Evolutionary conservation across 2,888 invertebrate species (phyloP), one percentile per base, ranked within the genome.

Genomic region (Molorchus minor): DNA sequence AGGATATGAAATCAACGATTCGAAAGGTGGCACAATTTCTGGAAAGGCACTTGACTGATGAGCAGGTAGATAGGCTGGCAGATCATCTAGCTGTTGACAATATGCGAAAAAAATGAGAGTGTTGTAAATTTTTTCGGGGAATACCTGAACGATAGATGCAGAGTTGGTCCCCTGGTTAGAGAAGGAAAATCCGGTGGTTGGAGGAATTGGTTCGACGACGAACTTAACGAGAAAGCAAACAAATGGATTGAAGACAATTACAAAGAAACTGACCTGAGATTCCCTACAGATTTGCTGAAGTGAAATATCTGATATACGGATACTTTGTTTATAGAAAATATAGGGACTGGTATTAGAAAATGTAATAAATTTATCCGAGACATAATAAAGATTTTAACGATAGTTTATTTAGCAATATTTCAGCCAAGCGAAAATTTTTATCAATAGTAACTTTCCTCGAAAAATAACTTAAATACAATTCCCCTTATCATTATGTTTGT

Each of bases 231-330:
- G 8, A 45, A 25, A 16, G 25, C 45, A 2, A 30, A 45, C 17
- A 45, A 45, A 2, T 45, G 45, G 45, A 45, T 45, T n/a, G 17
- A 45, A 16, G 16, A 25, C 4, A 45, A n/a, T n/a, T n/a, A n/a
- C n/a, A n/a, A n/a, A n/a, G n/a, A n/a, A n/a, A n/a, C n/a, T n/a
- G n/a, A n/a, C n/a, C n/a, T n/a, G n/a, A n/a, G n/a, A n/a, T n/a
- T n/a, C n/a, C n/a, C n/a, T n/a, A n/a, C n/a, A n/a, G n/a, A n/a
- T n/a, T n/a, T n/a, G n/a, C n/a, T n/a, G n/a, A n/a, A n/a, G n/a
- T n/a, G n/a, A n/a, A n/a, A n/a, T n/a, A n/a, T n/a, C n/a, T n/a
- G n/a, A n/a, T n/a, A n/a, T n/a, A n/a, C n/a, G n/a, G n/a, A n/a
- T n/a, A n/a, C n/a, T n/a, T n/a, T n/a, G n/a, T n/a, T n/a, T n/a